phyloP scores from a whole-genome alignment of 2,888 invertebrate genomes.

The Pachliopta kotzebuea region DNA sequence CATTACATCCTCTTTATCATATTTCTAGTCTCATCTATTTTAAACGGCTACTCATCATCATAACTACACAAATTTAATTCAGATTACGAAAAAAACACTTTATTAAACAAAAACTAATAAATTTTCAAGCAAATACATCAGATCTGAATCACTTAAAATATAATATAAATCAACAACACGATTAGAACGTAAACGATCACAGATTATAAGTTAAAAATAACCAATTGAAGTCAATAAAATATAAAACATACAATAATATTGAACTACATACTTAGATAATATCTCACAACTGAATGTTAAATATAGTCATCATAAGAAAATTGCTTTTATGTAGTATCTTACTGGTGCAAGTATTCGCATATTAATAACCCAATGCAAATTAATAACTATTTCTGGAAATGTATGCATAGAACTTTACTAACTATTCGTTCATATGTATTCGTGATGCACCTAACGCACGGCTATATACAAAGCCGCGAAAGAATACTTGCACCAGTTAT shows the following conservation, averaged over 20 bases:
- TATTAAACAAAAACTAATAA: background rate
- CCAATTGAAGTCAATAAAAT: slow-evolving; percentile 39
- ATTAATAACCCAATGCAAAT: background rate
- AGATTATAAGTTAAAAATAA: slow-evolving; percentile 38
- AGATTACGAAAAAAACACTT: background rate
- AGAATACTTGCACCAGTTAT: slow-evolving; percentile 12
- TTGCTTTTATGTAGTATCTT: background rate
- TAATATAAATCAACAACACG: slow-evolving; percentile 46
- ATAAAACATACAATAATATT: slow-evolving; percentile 29
- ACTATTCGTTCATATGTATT: too few relatives aligned
- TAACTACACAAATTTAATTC: background rate
- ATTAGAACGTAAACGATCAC: slow-evolving; percentile 51
- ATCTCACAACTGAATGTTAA: slow-evolving; percentile 1
- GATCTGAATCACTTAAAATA: slow-evolving; percentile 36
- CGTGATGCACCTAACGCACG: too few relatives aligned
- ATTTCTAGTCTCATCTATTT: slow-evolving; percentile 16
- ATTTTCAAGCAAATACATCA: slow-evolving; percentile 19
- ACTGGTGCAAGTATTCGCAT: background rate
- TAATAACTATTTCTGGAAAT: too few relatives aligned
- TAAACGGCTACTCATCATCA: slow-evolving; percentile 10
- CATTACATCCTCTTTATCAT: slow-evolving; percentile 4
- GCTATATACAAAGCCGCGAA: too few relatives aligned
- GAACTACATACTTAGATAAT: background rate
- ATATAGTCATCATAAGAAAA: background rate
- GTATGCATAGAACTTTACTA: too few relatives aligned